These are phyloP conservation scores for Falco novaeseelandiae DNA, from an alignment of 2,797 vertebrate genomes.

Conservation along the genomic window DNA sequence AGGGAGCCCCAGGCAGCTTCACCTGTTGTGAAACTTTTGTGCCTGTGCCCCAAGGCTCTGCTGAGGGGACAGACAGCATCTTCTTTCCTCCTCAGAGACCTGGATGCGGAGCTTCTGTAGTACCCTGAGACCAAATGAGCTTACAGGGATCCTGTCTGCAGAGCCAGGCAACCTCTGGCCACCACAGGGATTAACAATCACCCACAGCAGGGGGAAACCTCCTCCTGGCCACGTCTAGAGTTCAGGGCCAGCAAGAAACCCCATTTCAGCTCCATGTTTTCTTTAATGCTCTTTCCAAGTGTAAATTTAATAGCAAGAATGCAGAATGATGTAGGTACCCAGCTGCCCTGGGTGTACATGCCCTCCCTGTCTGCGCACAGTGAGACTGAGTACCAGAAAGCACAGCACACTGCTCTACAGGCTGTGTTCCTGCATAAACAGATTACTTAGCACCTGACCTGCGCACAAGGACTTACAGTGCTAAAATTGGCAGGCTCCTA, in stretches of 20 bases:
- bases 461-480: neutral
- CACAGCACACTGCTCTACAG: neutral
- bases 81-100: neutral
- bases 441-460: neutral
- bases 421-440: neutral
- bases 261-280: neutral
- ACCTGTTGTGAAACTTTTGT: neutral
- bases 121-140: neutral
- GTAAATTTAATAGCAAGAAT: neutral
- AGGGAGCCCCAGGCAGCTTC: neutral
- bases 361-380: fast-evolving
- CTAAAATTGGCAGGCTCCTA: slow-evolving; percentile 34
- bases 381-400: neutral
- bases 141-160: neutral
- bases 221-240: neutral
- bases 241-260: neutral
- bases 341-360: neutral
- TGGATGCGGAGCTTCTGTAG: neutral
- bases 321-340: neutral
- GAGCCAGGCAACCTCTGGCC: neutral
- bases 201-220: fast-evolving
- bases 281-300: neutral
- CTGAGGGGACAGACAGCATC: neutral
- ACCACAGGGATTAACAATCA: neutral
- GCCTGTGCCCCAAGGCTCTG: neutral